Evolutionary conservation across 2,797 vertebrate species (phyloP).

Genomic region (Peromyscus attwateri): DNA sequence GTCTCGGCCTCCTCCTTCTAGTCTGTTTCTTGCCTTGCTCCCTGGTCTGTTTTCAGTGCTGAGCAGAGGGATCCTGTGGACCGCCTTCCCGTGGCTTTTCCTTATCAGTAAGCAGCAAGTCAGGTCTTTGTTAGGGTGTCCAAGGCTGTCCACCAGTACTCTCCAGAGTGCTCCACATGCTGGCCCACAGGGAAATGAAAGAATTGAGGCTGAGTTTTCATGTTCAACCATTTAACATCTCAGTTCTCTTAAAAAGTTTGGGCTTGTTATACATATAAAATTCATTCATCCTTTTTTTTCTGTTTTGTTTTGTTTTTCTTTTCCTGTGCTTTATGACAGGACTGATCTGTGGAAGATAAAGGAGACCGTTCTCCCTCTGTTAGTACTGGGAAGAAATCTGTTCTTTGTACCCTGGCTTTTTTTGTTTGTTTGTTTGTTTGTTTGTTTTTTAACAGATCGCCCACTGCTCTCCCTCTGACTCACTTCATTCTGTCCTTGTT

Average conservation of each 20-base stretch:
- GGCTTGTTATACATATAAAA: neutral
- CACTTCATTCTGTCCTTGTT: neutral
- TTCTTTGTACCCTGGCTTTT: neutral
- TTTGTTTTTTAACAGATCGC: neutral
- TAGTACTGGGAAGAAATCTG: neutral
- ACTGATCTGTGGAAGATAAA: no score
- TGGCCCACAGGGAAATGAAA: neutral
- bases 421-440: neutral
- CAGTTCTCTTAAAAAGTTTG: neutral
- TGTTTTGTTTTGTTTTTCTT: no score
- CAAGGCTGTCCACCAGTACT: neutral
- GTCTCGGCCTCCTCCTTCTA: neutral
- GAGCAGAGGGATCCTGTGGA: neutral
- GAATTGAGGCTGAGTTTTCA: slow-evolving; percentile 33
- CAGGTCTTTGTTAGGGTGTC: neutral
- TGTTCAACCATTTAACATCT: neutral
- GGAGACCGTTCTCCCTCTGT: no score
- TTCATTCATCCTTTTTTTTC: no score
- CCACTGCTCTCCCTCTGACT: neutral
- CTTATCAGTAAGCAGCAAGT: neutral
- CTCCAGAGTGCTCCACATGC: neutral
- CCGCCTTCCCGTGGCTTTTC: neutral
- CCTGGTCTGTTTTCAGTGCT: slow-evolving; percentile 10
- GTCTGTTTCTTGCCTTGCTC: neutral
- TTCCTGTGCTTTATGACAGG: no score